A percentile compares a stretch with the other conserved stretches of the same genome.
Evolutionary conservation across 2,113 vertebrate genomes (phyloP).

Genomic region (Bagarius yarrelli): DNA sequence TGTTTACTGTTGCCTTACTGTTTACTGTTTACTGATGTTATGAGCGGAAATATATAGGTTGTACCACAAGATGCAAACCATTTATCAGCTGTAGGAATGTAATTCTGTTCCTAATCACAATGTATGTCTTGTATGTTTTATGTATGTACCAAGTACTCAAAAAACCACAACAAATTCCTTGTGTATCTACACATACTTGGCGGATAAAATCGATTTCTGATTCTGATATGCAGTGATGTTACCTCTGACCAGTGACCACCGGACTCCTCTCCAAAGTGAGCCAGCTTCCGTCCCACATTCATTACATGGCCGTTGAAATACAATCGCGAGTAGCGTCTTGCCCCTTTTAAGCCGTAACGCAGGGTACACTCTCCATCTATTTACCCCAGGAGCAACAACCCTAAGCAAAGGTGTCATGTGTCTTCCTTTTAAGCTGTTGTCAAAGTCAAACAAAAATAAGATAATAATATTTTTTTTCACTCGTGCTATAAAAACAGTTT

Average conservation of each 20-base stretch:
- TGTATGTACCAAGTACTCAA: too few species aligned
- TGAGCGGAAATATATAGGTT: too few species aligned
- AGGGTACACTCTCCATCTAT: neutral
- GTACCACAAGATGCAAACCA: too few species aligned
- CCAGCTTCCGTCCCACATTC: neutral
- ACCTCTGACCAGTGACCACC: constrained; percentile 51
- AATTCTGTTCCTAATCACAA: too few species aligned
- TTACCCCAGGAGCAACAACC: neutral
- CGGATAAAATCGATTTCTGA: too few species aligned
- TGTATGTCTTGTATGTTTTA: too few species aligned
- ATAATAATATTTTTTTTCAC: neutral
- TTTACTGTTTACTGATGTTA: too few species aligned
- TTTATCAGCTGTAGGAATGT: too few species aligned
- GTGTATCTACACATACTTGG: too few species aligned
- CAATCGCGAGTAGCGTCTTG: neutral
- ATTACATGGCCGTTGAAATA: neutral
- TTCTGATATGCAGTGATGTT: neutral
- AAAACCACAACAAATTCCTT: too few species aligned
- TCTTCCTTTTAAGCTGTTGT: neutral
- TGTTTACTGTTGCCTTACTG: too few species aligned
- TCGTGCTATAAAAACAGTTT: neutral
- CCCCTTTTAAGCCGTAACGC: neutral
- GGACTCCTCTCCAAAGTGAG: constrained; percentile 17
- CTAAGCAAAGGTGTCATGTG: neutral
- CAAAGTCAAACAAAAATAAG: neutral